Evolutionary conservation across 2,113 vertebrate genomes (phyloP), one percentile per base, ranked within the genome.

Genomic region (Gavialis gangeticus): DNA sequence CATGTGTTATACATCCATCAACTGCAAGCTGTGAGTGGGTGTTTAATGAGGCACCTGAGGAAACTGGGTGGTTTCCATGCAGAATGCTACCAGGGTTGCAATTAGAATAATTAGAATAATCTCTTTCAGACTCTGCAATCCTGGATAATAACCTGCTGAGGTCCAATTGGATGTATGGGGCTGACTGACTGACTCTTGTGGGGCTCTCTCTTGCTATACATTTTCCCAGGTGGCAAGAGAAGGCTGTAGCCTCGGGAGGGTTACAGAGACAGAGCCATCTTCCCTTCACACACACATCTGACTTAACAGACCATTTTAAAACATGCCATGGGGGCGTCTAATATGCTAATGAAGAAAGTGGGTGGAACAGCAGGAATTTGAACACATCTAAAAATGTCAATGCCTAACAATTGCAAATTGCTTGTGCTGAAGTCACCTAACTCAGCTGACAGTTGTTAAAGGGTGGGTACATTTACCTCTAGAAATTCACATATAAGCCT

Each of bases 281-380:
- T 95, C 92, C 79, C 82, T 75, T 95, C 93, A 95, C 91, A 96
- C 91, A 96, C 88, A 93, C 75, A 88, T 91, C 87, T 96, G 94
- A 95, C 93, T 97, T 95, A 90, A 46, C 5, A 92, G 94, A 94
- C 94, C 95, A 76, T 91, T 96, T 97, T 92, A 91, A 97, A 97
- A 28, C 60, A 71, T 75, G 87, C 89, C 90, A 94, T 69, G 96
- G 95, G 96, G 97, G 96, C 91, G 96, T 96, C 96, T 96, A 90
- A 96, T 96, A 97, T 97, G 97, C 95, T 97, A 97, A 97, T 97
- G 90, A 89, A 95, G 86, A 78, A 92, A 87, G 97, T 97, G 95
- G 96, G 97, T 93, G 96, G 97, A 93, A 97, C 67, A 94, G 96
- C 97, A 97, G 94, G 91, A 86, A 94, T 96, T 4, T 97, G 89